These are phyloP conservation scores for Andricus curvator DNA, from an alignment of 2,888 invertebrate species.

Conservation along the genomic window DNA sequence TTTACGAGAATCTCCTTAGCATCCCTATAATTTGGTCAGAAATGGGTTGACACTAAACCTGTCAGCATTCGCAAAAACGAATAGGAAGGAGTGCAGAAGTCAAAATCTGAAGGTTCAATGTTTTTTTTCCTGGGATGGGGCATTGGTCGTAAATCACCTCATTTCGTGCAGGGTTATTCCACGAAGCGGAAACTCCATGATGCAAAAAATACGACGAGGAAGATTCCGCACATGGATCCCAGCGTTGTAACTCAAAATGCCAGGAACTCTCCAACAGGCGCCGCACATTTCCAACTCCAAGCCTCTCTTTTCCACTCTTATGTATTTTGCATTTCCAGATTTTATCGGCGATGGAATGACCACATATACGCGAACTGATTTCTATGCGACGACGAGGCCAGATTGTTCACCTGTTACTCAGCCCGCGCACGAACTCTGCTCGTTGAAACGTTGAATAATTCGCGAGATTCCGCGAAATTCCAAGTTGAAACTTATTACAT, in stretches of 20 bases:
- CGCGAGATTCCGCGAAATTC: not conserved
- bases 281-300: constrained; percentile 16
- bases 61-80: constrained; percentile 14
- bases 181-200: constrained; percentile 35
- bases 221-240: constrained; percentile 39
- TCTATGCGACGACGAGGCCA: constrained; percentile 6
- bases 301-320: constrained; percentile 18
- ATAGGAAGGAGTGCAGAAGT: not conserved
- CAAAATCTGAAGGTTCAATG: constrained; percentile 10
- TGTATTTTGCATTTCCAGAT: constrained; percentile 38
- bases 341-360: constrained; percentile 24
- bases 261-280: constrained; percentile 51
- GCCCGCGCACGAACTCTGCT: not conserved
- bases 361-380: constrained; percentile 27
- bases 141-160: constrained; percentile 34
- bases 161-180: constrained; percentile 37
- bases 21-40: constrained; percentile 19
- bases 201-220: constrained; percentile 27
- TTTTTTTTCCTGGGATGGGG: constrained; percentile 14
- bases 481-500: not conserved
- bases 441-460: constrained; percentile 19
- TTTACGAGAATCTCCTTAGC: constrained; percentile 5
- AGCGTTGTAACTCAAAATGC: constrained; percentile 45
- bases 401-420: constrained; percentile 30
- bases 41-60: constrained; percentile 39